Evolutionary conservation across 2,888 invertebrate genomes (phyloP).

Genomic region (Sepiola atlantica): DNA sequence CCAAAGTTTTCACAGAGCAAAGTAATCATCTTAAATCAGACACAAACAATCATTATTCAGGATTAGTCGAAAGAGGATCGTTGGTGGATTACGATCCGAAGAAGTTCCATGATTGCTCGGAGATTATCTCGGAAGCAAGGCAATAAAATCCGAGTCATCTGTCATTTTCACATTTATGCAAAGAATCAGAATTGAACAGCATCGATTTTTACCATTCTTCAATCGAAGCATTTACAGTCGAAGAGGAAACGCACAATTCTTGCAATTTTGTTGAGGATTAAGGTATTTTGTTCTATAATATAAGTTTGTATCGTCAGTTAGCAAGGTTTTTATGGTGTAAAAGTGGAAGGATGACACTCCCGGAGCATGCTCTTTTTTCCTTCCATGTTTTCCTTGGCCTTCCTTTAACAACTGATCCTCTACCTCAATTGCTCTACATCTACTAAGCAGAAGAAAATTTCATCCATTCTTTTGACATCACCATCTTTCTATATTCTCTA

Average conservation of each 20-base stretch:
- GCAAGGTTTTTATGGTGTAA: too few species aligned
- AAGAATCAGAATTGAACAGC: neutral
- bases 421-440: too few species aligned
- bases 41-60: neutral
- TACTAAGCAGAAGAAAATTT: too few species aligned
- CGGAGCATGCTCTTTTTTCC: too few species aligned
- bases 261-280: neutral
- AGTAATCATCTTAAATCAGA: neutral
- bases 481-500: too few species aligned
- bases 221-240: neutral
- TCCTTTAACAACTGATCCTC: too few species aligned
- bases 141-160: neutral
- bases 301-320: neutral
- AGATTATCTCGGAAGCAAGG: neutral
- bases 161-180: neutral
- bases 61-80: neutral
- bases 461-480: too few species aligned
- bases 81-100: neutral
- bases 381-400: too few species aligned
- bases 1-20: neutral
- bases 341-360: too few species aligned
- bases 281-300: neutral
- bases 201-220: neutral
- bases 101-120: neutral
- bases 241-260: neutral